Conservation (phyloP, 2,797 vertebrate genomes). For the Anas flavirostris region DNA sequence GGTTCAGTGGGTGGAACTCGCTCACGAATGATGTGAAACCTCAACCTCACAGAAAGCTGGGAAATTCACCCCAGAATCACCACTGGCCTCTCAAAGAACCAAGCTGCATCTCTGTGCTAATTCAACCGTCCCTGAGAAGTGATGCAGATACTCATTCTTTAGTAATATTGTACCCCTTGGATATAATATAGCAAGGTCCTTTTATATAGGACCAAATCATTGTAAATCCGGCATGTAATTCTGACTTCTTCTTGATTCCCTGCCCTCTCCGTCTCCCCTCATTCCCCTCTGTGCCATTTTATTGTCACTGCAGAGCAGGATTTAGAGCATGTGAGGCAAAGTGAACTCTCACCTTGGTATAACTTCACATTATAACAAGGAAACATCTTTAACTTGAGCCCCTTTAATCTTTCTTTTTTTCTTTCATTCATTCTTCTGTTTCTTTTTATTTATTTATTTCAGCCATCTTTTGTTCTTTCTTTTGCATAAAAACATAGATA, state of each 20-base stretch:
- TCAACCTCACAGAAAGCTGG: neutral
- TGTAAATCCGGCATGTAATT: neutral
- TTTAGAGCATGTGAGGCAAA: neutral
- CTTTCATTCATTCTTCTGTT: neutral
- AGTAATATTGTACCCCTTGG: neutral
- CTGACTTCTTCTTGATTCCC: neutral
- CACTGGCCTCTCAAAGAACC: neutral
- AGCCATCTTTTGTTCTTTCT: neutral
- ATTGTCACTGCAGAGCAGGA: neutral
- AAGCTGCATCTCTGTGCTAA: neutral
- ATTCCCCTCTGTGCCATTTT: neutral
- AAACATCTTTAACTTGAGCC: neutral
- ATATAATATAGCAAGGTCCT: neutral
- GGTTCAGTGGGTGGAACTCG: neutral
- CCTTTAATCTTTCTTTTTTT: neutral
- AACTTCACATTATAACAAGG: neutral
- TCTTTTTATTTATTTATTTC: neutral
- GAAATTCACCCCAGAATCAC: slow-evolving; percentile 15
- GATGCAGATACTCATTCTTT: neutral
- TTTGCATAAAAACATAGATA: neutral
- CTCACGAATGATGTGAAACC: neutral
- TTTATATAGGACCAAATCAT: neutral
- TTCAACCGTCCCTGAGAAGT: neutral
- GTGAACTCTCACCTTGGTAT: neutral
- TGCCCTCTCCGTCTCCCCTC: neutral